Conservation (phyloP, 2,888 invertebrate genomes). For the Drosophila rubida region DNA sequence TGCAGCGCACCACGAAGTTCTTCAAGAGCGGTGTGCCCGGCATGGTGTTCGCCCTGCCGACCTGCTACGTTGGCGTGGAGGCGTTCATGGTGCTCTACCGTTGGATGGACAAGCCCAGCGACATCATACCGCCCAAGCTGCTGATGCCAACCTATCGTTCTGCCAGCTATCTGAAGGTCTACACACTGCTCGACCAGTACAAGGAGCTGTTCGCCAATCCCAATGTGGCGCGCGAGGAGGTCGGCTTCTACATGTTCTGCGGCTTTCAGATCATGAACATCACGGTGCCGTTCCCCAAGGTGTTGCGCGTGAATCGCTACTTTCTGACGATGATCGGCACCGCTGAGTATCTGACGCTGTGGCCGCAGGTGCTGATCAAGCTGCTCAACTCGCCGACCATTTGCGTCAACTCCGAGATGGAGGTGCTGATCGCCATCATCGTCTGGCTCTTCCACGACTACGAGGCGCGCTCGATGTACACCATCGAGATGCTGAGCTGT, state of each 20-base stretch:
- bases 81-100: conserved; percentile 31
- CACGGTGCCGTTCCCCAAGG: neutral
- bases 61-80: conserved; percentile 7
- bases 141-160: conserved; percentile 36
- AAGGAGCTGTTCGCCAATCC: conserved; percentile 17
- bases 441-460: conserved; percentile 37
- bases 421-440: conserved; percentile 33
- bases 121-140: conserved; percentile 25
- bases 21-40: conserved; percentile 12
- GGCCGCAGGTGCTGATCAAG: conserved; percentile 10
- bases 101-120: conserved; percentile 36
- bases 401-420: conserved; percentile 48
- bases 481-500: conserved; percentile 11
- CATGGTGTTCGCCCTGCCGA: conserved; percentile 30
- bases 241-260: conserved; percentile 41
- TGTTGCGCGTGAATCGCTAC: conserved; percentile 36
- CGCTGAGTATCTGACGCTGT: conserved; percentile 11
- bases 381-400: conserved; percentile 32
- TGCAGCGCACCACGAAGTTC: conserved; percentile 13
- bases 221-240: conserved; percentile 31
- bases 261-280: conserved; percentile 22
- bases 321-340: conserved; percentile 37
- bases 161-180: conserved; percentile 23
- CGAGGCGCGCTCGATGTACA: neutral
- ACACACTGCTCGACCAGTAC: conserved; percentile 33